Evolutionary conservation across 2,888 invertebrate genomes (phyloP), one percentile per base, ranked within the genome.

Genomic region (Arctia plantaginis): DNA sequence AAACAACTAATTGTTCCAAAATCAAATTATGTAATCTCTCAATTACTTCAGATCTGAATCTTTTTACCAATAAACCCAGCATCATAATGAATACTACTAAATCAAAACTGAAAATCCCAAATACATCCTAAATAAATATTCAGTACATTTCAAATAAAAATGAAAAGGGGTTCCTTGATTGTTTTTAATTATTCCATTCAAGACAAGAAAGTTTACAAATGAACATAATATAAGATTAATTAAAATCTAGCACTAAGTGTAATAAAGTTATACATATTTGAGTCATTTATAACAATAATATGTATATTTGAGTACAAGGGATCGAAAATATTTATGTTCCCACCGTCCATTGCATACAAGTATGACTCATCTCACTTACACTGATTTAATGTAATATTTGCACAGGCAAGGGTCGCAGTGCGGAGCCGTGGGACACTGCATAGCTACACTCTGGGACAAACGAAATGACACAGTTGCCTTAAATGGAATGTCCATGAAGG

Each of bases 401-500:
- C 27, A 69, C 86, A 98, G 98, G 84, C 97, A 96, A 85, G 98
- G 98, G 18, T 97, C 97, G 76, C 96, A 96, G 82, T 99, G 99
- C 90, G 96, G 97, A 80, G 98, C 98, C 6, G 97, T 98, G 7
- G 97, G 96, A 30, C 98, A 98, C 88, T 99, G 99, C 88, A 98
- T 98, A 76, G 97, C 97, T 86, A 97, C 97, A 0, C 97, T 98
- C 23, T 99, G 99, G 99, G 97, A 97, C 84, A 96, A 96, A 66
- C 96, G 97, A 86, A 87, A 91, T 55, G 96, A 97, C 23, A 96
- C 97, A 1, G 96, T 97, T 73, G 97, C 97, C 85, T 93, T 93
- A 80, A 98, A 98, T 85, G 97, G 97, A 33, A 97, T 99, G 55
- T 98, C 99, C 84, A 94, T 97, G 82, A 97, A 98, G 82, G 98